phyloP scores from a whole-genome alignment of 2,113 vertebrate species.

The Pedionomus torquatus region DNA sequence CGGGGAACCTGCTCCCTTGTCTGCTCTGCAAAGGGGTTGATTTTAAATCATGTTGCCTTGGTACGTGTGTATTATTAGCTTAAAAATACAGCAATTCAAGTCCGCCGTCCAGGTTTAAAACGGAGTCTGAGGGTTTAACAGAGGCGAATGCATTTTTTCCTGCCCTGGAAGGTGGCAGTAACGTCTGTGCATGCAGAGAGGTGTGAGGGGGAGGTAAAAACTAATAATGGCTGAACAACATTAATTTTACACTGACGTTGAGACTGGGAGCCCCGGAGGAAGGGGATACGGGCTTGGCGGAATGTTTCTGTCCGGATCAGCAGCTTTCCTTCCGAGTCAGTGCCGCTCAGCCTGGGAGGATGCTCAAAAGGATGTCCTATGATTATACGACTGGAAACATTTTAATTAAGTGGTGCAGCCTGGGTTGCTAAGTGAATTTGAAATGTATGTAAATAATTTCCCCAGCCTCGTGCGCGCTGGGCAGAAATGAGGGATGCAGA shows the following conservation, averaged over 20 bases:
- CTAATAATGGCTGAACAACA: not conserved
- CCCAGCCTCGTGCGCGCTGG: not conserved
- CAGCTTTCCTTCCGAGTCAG: not conserved
- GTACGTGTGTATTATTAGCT: not conserved
- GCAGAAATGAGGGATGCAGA: not conserved
- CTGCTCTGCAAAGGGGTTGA: not conserved
- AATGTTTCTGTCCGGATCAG: not conserved
- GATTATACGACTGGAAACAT: conserved; percentile 3
- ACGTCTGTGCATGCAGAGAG: not conserved
- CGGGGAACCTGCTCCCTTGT: not conserved
- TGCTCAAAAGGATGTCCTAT: not conserved
- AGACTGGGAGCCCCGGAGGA: not conserved
- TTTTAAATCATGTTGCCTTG: not conserved
- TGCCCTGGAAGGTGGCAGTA: not conserved
- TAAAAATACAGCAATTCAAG: not conserved
- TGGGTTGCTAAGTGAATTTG: not conserved
- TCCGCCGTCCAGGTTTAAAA: not conserved
- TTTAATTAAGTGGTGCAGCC: conserved; percentile 2
- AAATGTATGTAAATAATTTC: conserved; percentile 38
- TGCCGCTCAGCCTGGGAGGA: not conserved
- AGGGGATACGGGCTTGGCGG: not conserved
- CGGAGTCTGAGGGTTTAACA: not conserved
- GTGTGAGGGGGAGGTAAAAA: not conserved
- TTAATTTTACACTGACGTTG: not conserved
- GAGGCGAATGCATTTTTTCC: not conserved